Conservation (phyloP, 53 echinoderm and acorn worm species). For the Mesocentrotus franciscanus region DNA sequence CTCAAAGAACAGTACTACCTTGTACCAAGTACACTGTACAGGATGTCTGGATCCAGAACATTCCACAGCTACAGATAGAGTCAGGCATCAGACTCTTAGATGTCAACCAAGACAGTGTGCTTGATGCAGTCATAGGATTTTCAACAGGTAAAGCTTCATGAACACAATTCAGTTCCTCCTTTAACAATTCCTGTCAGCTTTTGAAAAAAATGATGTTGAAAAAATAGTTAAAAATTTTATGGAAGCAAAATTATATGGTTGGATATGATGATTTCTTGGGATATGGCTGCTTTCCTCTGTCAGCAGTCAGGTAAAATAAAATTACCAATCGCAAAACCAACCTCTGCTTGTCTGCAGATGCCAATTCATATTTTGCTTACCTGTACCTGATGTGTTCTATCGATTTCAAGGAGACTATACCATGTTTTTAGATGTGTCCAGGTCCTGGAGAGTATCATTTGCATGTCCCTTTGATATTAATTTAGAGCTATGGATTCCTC, state of each 20-base stretch:
- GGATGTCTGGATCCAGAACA: slow-evolving; percentile 89
- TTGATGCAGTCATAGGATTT: slow-evolving; percentile 90
- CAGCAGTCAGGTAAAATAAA: neutral
- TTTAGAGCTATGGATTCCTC: neutral
- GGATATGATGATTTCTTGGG: neutral
- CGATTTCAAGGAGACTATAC: neutral
- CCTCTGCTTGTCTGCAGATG: neutral
- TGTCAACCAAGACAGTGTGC: slow-evolving; percentile 83
- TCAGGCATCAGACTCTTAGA: slow-evolving; percentile 86
- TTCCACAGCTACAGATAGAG: slow-evolving; percentile 87
- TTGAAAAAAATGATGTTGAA: neutral
- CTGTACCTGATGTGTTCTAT: neutral
- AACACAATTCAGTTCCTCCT: neutral
- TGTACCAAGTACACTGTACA: slow-evolving; percentile 84
- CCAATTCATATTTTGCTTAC: neutral
- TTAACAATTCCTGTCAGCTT: neutral
- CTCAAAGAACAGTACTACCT: slow-evolving; percentile 69
- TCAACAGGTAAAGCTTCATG: slow-evolving; percentile 76
- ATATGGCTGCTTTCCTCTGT: neutral
- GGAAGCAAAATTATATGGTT: neutral
- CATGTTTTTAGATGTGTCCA: neutral
- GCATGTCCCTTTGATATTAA: neutral
- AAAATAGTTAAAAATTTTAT: neutral
- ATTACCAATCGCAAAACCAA: no score
- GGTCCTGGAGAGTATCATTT: neutral